Conservation (phyloP, 2,797 vertebrate genomes). For the Melanotaenia pygmaea region DNA sequence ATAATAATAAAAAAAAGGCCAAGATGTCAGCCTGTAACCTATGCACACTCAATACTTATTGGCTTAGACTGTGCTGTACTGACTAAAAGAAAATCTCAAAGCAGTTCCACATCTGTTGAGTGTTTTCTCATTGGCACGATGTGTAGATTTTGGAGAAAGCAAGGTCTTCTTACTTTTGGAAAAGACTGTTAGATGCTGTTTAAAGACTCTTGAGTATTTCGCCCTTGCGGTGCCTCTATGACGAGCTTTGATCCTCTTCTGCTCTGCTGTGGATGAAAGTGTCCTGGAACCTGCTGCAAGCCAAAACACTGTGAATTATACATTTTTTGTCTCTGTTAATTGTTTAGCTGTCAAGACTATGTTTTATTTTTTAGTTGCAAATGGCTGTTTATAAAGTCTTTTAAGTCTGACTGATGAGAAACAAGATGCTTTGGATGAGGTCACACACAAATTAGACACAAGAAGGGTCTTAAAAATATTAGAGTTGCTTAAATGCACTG, state of each 20-base stretch:
- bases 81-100: too few species aligned
- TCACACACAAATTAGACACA: neutral
- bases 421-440: neutral
- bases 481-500: neutral
- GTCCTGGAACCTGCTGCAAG: neutral
- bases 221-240: constrained; percentile 27
- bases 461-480: neutral
- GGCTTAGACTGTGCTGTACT: neutral
- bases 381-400: neutral
- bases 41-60: neutral
- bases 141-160: neutral
- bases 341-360: neutral
- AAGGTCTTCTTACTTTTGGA: neutral
- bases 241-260: constrained; percentile 26
- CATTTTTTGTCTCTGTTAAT: neutral
- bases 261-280: constrained; percentile 8
- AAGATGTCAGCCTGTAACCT: neutral
- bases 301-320: constrained; percentile 46
- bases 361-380: constrained; percentile 1
- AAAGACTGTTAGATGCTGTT: neutral
- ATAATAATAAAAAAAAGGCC: neutral
- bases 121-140: neutral
- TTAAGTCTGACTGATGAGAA: neutral
- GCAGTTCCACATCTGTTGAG: neutral
- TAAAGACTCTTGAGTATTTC: constrained; percentile 12